These are phyloP conservation scores for Accipiter virgatus DNA, from an alignment of 2,113 vertebrate species.

Conservation along the genomic window DNA sequence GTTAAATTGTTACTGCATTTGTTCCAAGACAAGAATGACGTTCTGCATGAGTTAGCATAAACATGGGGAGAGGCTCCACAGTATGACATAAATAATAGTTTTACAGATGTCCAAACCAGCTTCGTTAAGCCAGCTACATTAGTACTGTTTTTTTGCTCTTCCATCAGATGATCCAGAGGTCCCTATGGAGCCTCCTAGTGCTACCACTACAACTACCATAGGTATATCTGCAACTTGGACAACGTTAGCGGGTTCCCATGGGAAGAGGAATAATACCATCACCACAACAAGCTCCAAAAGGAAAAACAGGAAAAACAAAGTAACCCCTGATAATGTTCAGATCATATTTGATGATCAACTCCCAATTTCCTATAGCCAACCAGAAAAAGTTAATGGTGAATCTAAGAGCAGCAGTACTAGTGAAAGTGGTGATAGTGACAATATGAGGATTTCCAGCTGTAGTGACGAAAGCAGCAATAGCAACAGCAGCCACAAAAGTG, in stretches of 20 bases:
- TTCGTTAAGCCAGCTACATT: background rate
- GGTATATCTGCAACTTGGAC: constrained; percentile 97
- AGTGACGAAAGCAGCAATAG: constrained; percentile 98
- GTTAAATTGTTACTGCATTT: background rate
- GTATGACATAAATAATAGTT: background rate
- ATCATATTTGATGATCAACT: constrained; percentile 97
- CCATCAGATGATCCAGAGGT: constrained; percentile 84
- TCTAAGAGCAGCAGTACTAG: constrained; percentile 93
- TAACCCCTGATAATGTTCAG: constrained; percentile 85
- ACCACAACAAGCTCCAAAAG: constrained; percentile 93
- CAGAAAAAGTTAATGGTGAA: constrained; percentile 95
- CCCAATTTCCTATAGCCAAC: constrained; percentile 92
- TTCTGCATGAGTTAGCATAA: fast-evolving
- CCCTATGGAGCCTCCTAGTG: constrained; percentile 95
- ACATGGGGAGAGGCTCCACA: background rate
- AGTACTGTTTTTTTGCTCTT: background rate
- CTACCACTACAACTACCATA: constrained; percentile 98
- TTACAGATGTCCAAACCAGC: background rate
- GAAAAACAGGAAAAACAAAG: constrained; percentile 99
- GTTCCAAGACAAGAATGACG: background rate
- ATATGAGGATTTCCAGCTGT: constrained; percentile 96
- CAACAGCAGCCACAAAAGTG: constrained; percentile 91
- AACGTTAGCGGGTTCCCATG: constrained; percentile 90
- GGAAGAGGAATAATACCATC: constrained; percentile 92
- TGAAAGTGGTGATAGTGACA: constrained; percentile 96